Percentiles rank a stretch among this genome's conserved stretches.
Evolutionary conservation across 2,113 vertebrate genomes (phyloP).

Genomic region (Cisticola juncidis): DNA sequence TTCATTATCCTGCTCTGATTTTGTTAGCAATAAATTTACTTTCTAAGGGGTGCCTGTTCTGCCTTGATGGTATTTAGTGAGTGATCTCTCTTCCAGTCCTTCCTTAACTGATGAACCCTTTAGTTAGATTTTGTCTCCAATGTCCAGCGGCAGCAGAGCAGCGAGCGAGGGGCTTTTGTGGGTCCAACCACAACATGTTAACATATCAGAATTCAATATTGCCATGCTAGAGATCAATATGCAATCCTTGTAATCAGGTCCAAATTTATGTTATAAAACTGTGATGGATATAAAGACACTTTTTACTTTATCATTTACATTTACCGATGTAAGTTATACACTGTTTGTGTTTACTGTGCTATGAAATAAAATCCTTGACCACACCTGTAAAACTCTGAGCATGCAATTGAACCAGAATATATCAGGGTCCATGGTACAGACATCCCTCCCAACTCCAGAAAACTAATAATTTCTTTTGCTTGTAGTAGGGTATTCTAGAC

Average conservation of each 20-base stretch:
- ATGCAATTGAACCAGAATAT: background rate
- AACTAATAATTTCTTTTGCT: background rate
- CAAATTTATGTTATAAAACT: background rate
- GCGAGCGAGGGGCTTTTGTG: fast-evolving
- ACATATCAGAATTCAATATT: background rate
- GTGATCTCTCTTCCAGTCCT: background rate
- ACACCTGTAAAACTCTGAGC: background rate
- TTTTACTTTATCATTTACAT: too few species aligned
- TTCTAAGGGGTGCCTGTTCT: background rate
- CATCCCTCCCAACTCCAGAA: background rate
- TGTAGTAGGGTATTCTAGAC: background rate
- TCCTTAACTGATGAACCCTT: background rate
- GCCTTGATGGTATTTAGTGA: background rate
- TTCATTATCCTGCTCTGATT: background rate
- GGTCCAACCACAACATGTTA: background rate
- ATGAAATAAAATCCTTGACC: background rate
- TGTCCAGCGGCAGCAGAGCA: background rate
- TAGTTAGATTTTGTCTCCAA: background rate
- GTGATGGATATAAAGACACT: background rate
- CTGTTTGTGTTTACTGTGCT: background rate
- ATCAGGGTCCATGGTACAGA: background rate
- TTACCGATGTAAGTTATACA: background rate
- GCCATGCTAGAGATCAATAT: background rate
- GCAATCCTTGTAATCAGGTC: background rate
- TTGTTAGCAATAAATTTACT: background rate